A percentile compares a stretch with the other conserved stretches of the same genome.
Evolutionary conservation across 2,888 invertebrate genomes (phyloP).

Genomic region (Tachina lurida): DNA sequence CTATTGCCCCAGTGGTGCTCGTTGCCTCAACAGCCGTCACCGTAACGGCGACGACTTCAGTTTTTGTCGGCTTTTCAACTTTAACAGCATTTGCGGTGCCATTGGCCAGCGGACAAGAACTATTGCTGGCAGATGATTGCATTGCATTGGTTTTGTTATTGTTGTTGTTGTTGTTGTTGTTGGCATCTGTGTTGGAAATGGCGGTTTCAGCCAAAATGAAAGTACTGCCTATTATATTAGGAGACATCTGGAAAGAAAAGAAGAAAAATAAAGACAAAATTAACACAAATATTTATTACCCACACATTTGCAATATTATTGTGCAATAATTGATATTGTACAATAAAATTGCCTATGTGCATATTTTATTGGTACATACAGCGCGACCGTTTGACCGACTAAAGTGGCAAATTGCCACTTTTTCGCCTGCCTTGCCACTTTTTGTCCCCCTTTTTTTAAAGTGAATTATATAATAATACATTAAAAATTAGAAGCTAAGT

Average conservation of each 20-base stretch:
- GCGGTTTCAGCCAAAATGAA: conserved; percentile 84
- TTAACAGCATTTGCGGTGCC: conserved; percentile 63
- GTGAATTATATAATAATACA: too few species aligned
- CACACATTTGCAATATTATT: too few species aligned
- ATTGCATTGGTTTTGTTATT: conserved; percentile 71
- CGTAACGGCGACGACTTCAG: not conserved
- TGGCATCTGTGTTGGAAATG: conserved; percentile 77
- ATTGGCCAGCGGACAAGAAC: not conserved
- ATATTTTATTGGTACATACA: too few species aligned
- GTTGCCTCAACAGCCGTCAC: conserved; percentile 2
- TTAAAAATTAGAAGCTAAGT: too few species aligned
- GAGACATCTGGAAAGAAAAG: conserved; percentile 84
- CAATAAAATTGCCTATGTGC: too few species aligned
- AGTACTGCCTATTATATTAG: conserved; percentile 86
- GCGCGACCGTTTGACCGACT: too few species aligned
- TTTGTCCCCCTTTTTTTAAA: too few species aligned
- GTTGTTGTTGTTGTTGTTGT: conserved; percentile 74
- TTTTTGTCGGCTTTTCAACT: conserved; percentile 67
- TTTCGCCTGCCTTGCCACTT: too few species aligned
- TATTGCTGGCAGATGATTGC: conserved; percentile 39
- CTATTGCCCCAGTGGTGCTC: conserved; percentile 49
- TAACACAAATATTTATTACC: not conserved
- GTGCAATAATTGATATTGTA: too few species aligned
- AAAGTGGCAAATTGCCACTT: too few species aligned
- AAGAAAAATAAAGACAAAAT: not conserved